These are phyloP conservation scores for Poeciliopsis presidionis DNA, from an alignment of 2,797 vertebrate species.

Conservation along the genomic window DNA sequence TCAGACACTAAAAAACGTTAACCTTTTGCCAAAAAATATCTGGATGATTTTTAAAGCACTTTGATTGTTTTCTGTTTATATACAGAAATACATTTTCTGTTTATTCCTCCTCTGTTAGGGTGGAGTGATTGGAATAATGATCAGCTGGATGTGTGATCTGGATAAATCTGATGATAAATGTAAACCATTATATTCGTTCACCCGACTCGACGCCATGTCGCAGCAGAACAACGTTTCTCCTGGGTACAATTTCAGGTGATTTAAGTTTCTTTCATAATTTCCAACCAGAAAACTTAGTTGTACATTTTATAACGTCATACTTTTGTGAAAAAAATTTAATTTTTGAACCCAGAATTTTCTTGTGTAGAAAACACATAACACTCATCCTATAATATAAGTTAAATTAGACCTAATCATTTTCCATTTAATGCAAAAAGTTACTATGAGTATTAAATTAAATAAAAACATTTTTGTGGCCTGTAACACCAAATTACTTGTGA, in stretches of 20 bases:
- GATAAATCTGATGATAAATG: slow-evolving; percentile 89
- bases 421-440: background rate
- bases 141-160: slow-evolving; percentile 92
- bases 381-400: background rate
- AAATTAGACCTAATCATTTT: background rate
- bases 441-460: background rate
- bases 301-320: background rate
- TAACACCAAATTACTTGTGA: background rate
- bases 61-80: background rate
- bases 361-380: background rate
- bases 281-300: background rate
- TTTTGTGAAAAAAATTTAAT: background rate
- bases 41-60: too few species aligned
- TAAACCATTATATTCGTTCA: slow-evolving; percentile 91
- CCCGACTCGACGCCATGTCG: slow-evolving; percentile 88
- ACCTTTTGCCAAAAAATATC: too few species aligned
- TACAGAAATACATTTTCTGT: too few species aligned
- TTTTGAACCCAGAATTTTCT: background rate
- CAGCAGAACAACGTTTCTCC: slow-evolving; percentile 83
- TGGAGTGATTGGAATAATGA: slow-evolving; percentile 94
- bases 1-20: too few species aligned
- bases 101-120: slow-evolving; percentile 79
- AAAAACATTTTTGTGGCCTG: background rate
- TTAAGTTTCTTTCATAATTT: background rate
- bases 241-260: slow-evolving; percentile 95